Conservation (phyloP, 2,797 vertebrate species). For the Leontocebus nigricollis region DNA sequence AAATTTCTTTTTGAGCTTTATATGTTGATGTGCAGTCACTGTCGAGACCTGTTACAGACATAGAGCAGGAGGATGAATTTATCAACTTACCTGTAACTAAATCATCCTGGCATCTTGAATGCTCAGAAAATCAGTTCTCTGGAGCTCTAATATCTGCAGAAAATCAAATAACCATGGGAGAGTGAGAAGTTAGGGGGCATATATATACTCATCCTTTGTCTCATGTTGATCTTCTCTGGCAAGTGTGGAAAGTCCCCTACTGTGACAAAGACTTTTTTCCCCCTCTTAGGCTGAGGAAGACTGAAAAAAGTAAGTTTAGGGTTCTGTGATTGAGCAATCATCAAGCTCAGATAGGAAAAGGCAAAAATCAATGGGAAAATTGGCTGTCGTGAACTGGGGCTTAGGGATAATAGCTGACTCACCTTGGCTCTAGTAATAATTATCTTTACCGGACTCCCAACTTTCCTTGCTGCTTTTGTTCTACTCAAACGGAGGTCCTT, state of each 20-base stretch:
- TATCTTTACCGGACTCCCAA: neutral
- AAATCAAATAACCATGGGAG: neutral
- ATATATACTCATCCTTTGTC: too few species aligned
- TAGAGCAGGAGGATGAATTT: neutral
- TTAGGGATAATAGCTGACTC: neutral
- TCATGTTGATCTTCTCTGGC: neutral
- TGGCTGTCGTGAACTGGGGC: neutral
- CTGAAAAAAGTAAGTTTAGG: neutral
- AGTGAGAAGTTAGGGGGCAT: neutral
- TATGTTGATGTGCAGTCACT: neutral
- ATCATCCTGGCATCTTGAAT: neutral
- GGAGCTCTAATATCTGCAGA: neutral
- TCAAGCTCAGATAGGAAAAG: constrained; percentile 14
- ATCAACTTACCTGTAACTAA: neutral
- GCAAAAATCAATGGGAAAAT: constrained; percentile 36
- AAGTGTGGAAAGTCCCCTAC: neutral
- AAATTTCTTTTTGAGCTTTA: neutral
- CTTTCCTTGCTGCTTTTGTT: neutral
- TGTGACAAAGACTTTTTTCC: neutral
- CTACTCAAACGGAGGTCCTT: constrained; percentile 8
- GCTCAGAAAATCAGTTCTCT: neutral
- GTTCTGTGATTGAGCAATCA: constrained; percentile 27
- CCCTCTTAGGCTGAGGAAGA: neutral
- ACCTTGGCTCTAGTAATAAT: neutral
- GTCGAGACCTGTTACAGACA: neutral